Percentiles rank a stretch among this genome's conserved stretches.
Evolutionary conservation across 2,113 vertebrate genomes (phyloP).

Genomic region (Oenanthe oenanthe): DNA sequence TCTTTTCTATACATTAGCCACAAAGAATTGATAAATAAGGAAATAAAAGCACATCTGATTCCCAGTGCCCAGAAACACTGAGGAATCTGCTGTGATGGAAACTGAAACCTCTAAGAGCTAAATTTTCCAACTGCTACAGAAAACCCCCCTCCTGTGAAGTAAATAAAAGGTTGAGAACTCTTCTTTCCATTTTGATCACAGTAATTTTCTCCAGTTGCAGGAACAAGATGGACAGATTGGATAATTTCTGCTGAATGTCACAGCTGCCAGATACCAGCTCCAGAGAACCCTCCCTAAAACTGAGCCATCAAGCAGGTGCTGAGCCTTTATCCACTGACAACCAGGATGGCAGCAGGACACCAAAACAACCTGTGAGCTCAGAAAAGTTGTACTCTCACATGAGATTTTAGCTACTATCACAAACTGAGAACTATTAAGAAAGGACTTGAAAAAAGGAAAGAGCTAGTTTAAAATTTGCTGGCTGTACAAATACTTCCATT

Average conservation of each 20-base stretch:
- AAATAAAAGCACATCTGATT: neutral
- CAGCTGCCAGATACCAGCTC: neutral
- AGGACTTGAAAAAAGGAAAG: neutral
- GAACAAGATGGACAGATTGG: neutral
- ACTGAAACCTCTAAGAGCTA: neutral
- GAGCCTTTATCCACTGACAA: neutral
- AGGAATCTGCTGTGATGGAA: neutral
- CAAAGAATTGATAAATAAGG: neutral
- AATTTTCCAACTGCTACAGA: neutral
- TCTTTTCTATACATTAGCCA: neutral
- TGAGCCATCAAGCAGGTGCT: neutral
- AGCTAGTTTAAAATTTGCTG: neutral
- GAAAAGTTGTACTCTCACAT: fast-evolving
- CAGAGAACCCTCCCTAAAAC: neutral
- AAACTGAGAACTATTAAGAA: neutral
- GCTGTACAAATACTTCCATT: neutral
- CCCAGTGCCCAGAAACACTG: neutral
- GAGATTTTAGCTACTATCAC: neutral
- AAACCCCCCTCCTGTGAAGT: neutral
- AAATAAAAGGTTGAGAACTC: constrained; percentile 7
- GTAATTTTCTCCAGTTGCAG: constrained; percentile 30
- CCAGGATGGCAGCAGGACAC: neutral
- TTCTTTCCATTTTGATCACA: neutral
- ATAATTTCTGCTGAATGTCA: neutral
- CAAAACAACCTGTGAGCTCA: neutral